Evolutionary conservation across 1,140 invertebrate genomes (phyloP).

Genomic region (Drosophila ambigua): DNA sequence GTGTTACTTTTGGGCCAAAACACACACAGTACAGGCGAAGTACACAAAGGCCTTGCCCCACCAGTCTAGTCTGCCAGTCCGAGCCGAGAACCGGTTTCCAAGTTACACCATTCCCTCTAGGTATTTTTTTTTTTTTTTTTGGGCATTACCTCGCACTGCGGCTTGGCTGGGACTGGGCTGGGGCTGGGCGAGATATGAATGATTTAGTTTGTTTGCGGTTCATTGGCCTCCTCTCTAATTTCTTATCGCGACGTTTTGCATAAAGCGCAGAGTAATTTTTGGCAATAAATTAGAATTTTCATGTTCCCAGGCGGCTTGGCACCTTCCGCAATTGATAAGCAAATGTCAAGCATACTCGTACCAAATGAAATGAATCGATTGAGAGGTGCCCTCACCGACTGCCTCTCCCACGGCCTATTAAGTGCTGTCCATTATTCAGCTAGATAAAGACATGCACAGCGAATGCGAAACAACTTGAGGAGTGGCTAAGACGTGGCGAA

Average conservation of each 20-base stretch:
- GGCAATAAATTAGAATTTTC: slow-evolving; percentile 54
- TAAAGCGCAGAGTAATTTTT: slow-evolving; percentile 69
- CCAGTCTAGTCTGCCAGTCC: neutral
- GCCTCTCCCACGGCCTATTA: neutral
- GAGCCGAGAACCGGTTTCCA: slow-evolving; percentile 66
- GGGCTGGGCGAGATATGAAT: slow-evolving; percentile 54
- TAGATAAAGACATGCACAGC: slow-evolving; percentile 16
- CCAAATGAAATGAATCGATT: slow-evolving; percentile 36
- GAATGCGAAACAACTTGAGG: slow-evolving; percentile 7
- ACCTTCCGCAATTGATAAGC: slow-evolving; percentile 39
- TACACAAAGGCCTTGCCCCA: slow-evolving; percentile 36
- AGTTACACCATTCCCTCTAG: slow-evolving; percentile 51
- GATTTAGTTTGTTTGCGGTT: slow-evolving; percentile 72
- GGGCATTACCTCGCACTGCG: slow-evolving; percentile 44
- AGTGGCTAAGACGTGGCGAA: neutral
- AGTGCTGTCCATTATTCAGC: slow-evolving; percentile 11
- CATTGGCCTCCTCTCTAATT: slow-evolving; percentile 71
- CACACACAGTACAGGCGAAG: slow-evolving; percentile 33
- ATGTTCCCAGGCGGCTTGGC: neutral
- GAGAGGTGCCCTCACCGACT: slow-evolving; percentile 9
- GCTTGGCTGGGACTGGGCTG: too few relatives aligned
- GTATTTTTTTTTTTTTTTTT: slow-evolving; percentile 24
- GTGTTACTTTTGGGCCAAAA: slow-evolving; percentile 67
- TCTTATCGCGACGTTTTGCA: slow-evolving; percentile 66
- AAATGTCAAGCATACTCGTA: slow-evolving; percentile 8